Conservation (phyloP, 2,113 vertebrate genomes). For the Geococcyx californianus region DNA sequence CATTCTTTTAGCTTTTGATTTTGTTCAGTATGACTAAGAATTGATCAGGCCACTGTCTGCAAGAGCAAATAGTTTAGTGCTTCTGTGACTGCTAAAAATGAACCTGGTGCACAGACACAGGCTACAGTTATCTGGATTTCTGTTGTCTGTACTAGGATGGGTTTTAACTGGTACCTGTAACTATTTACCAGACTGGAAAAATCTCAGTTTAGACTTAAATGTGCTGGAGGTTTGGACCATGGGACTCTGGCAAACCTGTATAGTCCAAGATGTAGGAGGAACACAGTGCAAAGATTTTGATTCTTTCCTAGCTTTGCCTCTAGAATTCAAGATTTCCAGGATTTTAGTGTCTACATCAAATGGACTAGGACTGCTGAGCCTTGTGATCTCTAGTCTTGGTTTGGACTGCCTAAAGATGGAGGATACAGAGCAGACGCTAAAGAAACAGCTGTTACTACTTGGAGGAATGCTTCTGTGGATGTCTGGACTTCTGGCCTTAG, state of each 20-base stretch:
- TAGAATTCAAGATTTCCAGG: slow-evolving; percentile 79
- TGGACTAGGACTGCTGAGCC: slow-evolving; percentile 67
- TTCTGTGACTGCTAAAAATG: neutral
- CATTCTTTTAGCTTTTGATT: neutral
- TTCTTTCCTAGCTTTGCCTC: slow-evolving; percentile 79
- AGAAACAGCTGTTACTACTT: slow-evolving; percentile 59
- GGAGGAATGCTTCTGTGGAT: slow-evolving; percentile 74
- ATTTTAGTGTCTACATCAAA: slow-evolving; percentile 81
- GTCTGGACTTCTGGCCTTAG: slow-evolving; percentile 72
- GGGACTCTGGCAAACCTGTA: slow-evolving; percentile 83
- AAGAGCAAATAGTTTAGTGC: neutral
- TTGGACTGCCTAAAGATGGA: slow-evolving; percentile 69
- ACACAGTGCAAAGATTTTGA: slow-evolving; percentile 82
- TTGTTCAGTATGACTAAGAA: neutral
- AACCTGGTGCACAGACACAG: slow-evolving; percentile 57
- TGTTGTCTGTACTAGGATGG: slow-evolving; percentile 73
- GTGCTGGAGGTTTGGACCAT: slow-evolving; percentile 84
- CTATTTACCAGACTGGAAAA: slow-evolving; percentile 82
- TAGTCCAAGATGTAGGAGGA: slow-evolving; percentile 79
- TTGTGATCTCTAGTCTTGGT: slow-evolving; percentile 67
- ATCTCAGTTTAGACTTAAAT: slow-evolving; percentile 82
- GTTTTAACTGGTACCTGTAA: slow-evolving; percentile 75
- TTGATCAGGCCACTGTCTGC: neutral
- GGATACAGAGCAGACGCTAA: neutral
- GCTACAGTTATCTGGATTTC: slow-evolving; percentile 63